Conservation (phyloP, 2,113 vertebrate species). For the Peromyscus polionotus region DNA sequence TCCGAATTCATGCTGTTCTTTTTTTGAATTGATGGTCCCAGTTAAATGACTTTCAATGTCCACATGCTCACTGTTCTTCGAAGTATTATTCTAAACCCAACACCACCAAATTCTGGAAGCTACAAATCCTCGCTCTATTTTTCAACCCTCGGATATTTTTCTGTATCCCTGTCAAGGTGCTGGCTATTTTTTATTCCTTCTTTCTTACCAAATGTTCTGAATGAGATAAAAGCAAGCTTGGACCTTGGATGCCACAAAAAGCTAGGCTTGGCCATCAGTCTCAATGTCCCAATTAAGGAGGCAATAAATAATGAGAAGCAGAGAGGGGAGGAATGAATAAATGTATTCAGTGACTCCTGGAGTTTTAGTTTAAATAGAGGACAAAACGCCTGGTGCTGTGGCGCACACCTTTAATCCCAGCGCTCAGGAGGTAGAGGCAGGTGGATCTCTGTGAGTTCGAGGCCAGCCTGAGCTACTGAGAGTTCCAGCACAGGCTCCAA, state of each 20-base stretch:
- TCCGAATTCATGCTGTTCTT: neutral
- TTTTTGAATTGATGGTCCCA: neutral
- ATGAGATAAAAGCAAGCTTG: neutral
- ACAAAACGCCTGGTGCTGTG: too few species aligned
- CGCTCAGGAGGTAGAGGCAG: too few species aligned
- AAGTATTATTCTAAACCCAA: neutral
- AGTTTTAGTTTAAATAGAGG: neutral
- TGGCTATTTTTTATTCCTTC: neutral
- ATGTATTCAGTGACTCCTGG: neutral
- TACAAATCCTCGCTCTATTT: neutral
- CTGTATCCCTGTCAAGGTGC: neutral
- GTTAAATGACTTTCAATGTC: neutral
- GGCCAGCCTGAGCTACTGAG: too few species aligned
- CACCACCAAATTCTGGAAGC: neutral
- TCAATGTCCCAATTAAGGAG: neutral
- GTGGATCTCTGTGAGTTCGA: too few species aligned
- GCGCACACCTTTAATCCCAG: too few species aligned
- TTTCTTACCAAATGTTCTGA: neutral
- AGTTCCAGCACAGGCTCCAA: too few species aligned
- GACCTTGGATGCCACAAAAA: neutral
- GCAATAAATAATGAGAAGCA: neutral
- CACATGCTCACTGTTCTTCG: neutral
- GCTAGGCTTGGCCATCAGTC: neutral
- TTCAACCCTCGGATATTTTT: neutral
- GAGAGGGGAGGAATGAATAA: neutral